phyloP scores from a whole-genome alignment of 2,888 invertebrate species.

The Nowickia ferox region DNA sequence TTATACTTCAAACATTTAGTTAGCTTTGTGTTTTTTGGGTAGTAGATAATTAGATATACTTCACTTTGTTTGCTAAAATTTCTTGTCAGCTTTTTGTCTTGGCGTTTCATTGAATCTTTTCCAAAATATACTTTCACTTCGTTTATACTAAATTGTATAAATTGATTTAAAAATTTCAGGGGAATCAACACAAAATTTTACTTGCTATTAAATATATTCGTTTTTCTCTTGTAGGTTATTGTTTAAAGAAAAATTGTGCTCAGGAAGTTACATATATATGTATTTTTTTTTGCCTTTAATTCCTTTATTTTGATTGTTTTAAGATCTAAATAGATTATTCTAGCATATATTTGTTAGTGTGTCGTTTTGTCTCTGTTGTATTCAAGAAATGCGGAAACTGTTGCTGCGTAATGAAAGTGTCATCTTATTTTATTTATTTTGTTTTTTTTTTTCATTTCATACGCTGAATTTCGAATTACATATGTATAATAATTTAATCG shows the following conservation, averaged over 20 bases:
- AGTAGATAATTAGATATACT: background rate
- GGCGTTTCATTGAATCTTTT: slow-evolving; percentile 9
- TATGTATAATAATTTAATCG: slow-evolving; percentile 22
- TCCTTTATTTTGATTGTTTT: slow-evolving; percentile 33
- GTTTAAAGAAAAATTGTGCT: slow-evolving; percentile 24
- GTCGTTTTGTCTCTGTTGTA: slow-evolving; percentile 14
- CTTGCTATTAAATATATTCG: background rate
- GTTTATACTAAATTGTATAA: slow-evolving; percentile 8
- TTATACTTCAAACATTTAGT: no score
- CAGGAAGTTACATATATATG: slow-evolving; percentile 37
- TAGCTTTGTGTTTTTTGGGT: no score
- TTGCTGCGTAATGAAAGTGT: slow-evolving; percentile 21
- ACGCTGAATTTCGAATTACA: background rate
- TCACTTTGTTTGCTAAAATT: slow-evolving; percentile 30
- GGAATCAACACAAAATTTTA: slow-evolving; percentile 4
- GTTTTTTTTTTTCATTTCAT: background rate
- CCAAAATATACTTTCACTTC: slow-evolving; percentile 18
- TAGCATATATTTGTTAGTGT: background rate
- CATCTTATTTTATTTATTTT: slow-evolving; percentile 17
- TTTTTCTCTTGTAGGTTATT: slow-evolving; percentile 17
- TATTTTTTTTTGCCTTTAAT: slow-evolving; percentile 38
- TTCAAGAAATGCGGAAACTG: slow-evolving; percentile 61
- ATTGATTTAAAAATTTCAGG: slow-evolving; percentile 2
- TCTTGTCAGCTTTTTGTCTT: slow-evolving; percentile 51
- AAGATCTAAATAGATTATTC: background rate